Evolutionary conservation across 2,888 invertebrate genomes (phyloP), one percentile per base, ranked within the genome.

Genomic region (Creontiades dilutus): DNA sequence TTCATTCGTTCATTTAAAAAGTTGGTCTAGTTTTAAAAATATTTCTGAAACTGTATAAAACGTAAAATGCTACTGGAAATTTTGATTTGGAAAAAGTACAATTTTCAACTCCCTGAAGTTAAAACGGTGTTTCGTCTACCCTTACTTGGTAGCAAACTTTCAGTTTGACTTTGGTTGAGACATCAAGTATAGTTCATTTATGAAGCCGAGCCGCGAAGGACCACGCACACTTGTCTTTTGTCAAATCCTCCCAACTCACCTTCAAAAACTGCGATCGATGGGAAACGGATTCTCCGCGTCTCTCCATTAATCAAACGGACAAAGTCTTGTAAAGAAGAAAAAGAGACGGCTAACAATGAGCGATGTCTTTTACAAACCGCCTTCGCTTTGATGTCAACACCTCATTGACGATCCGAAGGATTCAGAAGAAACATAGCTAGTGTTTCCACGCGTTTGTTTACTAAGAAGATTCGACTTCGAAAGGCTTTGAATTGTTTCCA

Each of bases 281-380:
- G 19, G 1, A 52, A 52, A 16, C 52, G 52, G 52, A 12, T 61
- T 61, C 19, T 19, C 61, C 3, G 11, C 11, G 16, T 16, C 14
- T 3, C 61, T 19, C 61, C 61, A 61, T 61, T 61, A 61, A 61
- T 61, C 61, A 61, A 61, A 61, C 16, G 61, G 61, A n/a, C 61
- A 1, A 52, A 13, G 14, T 52, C 13, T 12, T 52, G 52, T 16
- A 52, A 52, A 52, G 52, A 16, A 52, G 52, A 52, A 52, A 52
- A 52, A 52, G 1, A 16, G 1, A 16, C 14, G 14, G 16, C 52
- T 14, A 52, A 14, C 14, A 16, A 52, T 52, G 52, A 16, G 13
- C 13, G 52, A 52, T 16, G 13, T 52, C 52, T 52, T 52, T 52
- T 52, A 16, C 5, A 52, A 14, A 16, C 16, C 52, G 52, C 11